A percentile compares a stretch with the other conserved stretches of the same genome.
phyloP scores from a whole-genome alignment of 2,797 vertebrate species.

The Echeneis naucrates region DNA sequence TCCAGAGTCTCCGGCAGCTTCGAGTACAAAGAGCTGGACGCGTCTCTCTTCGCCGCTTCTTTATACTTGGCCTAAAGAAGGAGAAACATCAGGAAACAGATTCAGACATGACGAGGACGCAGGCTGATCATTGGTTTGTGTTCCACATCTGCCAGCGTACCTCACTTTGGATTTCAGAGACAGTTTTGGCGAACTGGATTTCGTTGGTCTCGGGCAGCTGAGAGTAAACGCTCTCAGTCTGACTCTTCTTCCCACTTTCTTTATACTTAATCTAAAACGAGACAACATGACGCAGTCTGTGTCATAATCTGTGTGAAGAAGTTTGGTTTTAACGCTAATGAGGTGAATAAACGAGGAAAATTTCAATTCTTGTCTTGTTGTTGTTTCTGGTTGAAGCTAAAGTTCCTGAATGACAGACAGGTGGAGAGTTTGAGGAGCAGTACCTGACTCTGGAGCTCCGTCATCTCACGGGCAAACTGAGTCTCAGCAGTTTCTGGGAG shows the following conservation, averaged over 20 bases:
- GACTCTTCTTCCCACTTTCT: conserved; percentile 83
- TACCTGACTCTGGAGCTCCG: conserved; percentile 76
- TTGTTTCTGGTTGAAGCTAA: no score
- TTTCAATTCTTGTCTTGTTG: no score
- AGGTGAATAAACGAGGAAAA: no score
- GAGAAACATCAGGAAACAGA: not conserved
- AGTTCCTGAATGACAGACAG: no score
- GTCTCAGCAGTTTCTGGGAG: conserved; percentile 73
- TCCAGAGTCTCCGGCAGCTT: conserved; percentile 91
- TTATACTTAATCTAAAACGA: conserved; percentile 84
- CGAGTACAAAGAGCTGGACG: conserved; percentile 86
- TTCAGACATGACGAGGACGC: no score
- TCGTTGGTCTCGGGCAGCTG: conserved; percentile 90
- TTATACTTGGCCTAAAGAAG: conserved; percentile 87
- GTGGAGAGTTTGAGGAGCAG: no score
- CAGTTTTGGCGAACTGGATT: conserved; percentile 87
- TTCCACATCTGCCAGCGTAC: conserved; percentile 61
- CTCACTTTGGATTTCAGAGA: conserved; percentile 90
- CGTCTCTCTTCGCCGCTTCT: conserved; percentile 82
- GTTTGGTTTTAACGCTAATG: no score
- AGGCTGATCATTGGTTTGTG: no score
- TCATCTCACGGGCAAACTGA: conserved; percentile 67
- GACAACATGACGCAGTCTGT: not conserved
- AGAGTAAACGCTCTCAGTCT: conserved; percentile 86
- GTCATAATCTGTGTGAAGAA: no score